These are phyloP conservation scores for Drosophila nebulosa DNA, from an alignment of 1,140 invertebrate genomes.

Conservation along the genomic window DNA sequence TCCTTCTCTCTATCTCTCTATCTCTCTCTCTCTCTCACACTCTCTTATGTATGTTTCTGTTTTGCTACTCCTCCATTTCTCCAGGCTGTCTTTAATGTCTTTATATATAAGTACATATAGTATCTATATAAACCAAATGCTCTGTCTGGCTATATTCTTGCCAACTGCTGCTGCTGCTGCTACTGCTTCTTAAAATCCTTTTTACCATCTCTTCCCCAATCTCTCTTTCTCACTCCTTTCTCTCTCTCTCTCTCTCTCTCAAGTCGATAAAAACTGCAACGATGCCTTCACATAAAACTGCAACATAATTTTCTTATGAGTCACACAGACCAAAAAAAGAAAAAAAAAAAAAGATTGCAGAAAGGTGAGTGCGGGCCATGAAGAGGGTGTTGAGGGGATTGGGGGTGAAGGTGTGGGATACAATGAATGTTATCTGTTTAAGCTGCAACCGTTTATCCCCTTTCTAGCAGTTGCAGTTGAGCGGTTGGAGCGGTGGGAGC, in stretches of 20 bases:
- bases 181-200: slow-evolving; percentile 18
- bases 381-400: background rate
- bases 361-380: background rate
- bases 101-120: slow-evolving; percentile 34
- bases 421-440: slow-evolving; percentile 79
- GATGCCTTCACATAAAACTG: slow-evolving; percentile 58
- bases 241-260: background rate
- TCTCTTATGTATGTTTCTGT: background rate
- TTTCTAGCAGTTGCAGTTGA: background rate
- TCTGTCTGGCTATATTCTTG: slow-evolving; percentile 21
- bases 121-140: slow-evolving; percentile 41
- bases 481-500: background rate
- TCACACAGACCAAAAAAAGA: slow-evolving; percentile 54
- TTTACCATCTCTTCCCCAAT: background rate
- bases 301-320: slow-evolving; percentile 79
- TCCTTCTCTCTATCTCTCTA: background rate
- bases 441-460: slow-evolving; percentile 63
- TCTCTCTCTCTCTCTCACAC: background rate
- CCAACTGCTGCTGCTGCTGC: slow-evolving; percentile 27
- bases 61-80: slow-evolving; percentile 1
- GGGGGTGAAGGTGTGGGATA: slow-evolving; percentile 38
- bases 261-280: slow-evolving; percentile 66
- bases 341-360: slow-evolving; percentile 27
- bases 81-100: slow-evolving; percentile 60
- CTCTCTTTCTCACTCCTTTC: no score